Conservation (phyloP, 2,888 invertebrate species). For the Drosophila nigricruria region DNA sequence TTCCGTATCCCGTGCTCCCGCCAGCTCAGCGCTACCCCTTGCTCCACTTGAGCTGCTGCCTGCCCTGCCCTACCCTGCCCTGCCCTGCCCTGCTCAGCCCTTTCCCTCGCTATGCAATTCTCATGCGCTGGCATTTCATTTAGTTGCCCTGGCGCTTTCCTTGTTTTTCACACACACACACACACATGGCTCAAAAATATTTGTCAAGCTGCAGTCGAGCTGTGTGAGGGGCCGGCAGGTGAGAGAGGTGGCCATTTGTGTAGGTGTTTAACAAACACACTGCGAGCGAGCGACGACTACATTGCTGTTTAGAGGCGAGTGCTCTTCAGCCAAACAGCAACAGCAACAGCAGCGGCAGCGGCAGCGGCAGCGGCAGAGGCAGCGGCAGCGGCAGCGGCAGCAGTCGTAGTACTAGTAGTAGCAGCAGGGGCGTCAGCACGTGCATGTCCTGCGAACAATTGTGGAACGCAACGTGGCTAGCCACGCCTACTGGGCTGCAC, state of each 20-base stretch:
- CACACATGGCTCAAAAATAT: slow-evolving; percentile 64
- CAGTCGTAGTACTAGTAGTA: background rate
- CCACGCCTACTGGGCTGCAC: slow-evolving; percentile 20
- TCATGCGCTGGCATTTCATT: slow-evolving; percentile 65
- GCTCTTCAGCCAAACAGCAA: slow-evolving; percentile 48
- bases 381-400: slow-evolving; percentile 24
- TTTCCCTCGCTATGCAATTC: slow-evolving; percentile 37
- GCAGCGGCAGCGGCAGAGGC: slow-evolving; percentile 11
- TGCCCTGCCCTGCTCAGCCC: background rate
- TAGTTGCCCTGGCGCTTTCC: slow-evolving; percentile 51
- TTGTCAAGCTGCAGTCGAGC: slow-evolving; percentile 49
- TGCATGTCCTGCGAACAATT: slow-evolving; percentile 59
- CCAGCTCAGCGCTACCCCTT: background rate
- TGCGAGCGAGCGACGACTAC: slow-evolving; percentile 38
- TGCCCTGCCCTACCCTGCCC: background rate
- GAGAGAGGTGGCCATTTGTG: slow-evolving; percentile 53
- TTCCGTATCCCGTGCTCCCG: background rate
- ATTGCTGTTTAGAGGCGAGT: slow-evolving; percentile 69
- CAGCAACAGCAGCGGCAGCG: slow-evolving; percentile 22
- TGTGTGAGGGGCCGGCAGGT: background rate
- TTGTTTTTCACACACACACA: slow-evolving; percentile 30
- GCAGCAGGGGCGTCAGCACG: slow-evolving; percentile 41
- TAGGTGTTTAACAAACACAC: slow-evolving; percentile 77
- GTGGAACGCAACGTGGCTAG: slow-evolving; percentile 35
- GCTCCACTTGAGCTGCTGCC: slow-evolving; percentile 1